Evolutionary conservation across 2,113 vertebrate genomes (phyloP), one percentile per base, ranked within the genome.

Genomic region (Myiopsitta monachus): DNA sequence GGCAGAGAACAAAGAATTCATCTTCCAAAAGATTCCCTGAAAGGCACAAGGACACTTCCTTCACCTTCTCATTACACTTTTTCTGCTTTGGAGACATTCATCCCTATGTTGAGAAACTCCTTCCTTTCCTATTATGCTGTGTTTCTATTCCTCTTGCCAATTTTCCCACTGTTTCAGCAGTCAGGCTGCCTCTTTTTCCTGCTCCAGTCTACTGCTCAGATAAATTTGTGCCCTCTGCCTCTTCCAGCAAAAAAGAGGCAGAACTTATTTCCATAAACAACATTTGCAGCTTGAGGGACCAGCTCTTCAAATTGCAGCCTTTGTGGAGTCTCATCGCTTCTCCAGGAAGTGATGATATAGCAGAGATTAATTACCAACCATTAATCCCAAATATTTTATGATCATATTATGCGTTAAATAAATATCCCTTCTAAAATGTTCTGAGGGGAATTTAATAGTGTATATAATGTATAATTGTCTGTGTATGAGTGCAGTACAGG

Each of bases 401-500:
- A 22, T 24, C 4, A 1, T 39, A 4, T 73, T 68, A 14, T 0
- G 3, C 3, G 0, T 64, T 27, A 10, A 57, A 52, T 64, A 76
- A 90, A 76, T 81, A 46, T 1, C 11, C 75, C 28, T 64, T 17
- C 6, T 18, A 51, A 33, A 75, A 52, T 15, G n/a, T 13, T 74
- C 47, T 31, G 3, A 18, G 79, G 38, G 63, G 74, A 13, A 26
- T 74, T 66, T 39, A 39, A 4, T 10, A 6, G 69, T 28, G 1
- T 22, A 2, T 5, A 1, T 19, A 15, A 6, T 0, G 2, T 51
- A 3, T 18, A 14, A 3, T 2, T 5, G 33, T 19, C 67, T 12
- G 46, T 15, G 51, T 63, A 7, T 6, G 6, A 31, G 30, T 22
- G 26, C 38, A 14, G 10, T 2, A 68, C 51, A 36, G 70, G 43